A percentile compares a stretch with the other conserved stretches of the same genome.
Conservation (phyloP, 2,888 invertebrate genomes). For the Catocala nupta region DNA sequence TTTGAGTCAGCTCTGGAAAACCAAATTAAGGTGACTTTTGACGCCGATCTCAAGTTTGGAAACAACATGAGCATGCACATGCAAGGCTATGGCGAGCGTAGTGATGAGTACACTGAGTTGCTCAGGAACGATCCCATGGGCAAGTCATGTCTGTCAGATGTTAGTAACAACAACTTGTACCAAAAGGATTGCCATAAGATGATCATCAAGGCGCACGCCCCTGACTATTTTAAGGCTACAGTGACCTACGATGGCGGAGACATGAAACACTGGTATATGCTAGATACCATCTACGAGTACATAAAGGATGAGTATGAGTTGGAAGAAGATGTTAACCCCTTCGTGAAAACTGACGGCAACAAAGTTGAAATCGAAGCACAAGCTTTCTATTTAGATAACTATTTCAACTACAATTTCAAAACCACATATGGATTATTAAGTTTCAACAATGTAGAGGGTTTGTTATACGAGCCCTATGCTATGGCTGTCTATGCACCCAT, state of each 20-base stretch:
- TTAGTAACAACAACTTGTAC: constrained; percentile 85
- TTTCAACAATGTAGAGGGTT: constrained; percentile 58
- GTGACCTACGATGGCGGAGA: constrained; percentile 84
- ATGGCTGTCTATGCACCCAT: constrained; percentile 71
- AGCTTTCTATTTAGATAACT: constrained; percentile 76
- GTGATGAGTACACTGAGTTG: constrained; percentile 78
- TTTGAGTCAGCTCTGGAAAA: constrained; percentile 84
- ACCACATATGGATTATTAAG: constrained; percentile 78
- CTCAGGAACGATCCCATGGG: constrained; percentile 78
- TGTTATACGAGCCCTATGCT: constrained; percentile 19
- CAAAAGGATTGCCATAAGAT: constrained; percentile 87
- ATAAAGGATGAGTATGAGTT: constrained; percentile 62
- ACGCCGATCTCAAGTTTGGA: constrained; percentile 84
- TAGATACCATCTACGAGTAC: constrained; percentile 76
- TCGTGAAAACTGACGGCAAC: constrained; percentile 70
- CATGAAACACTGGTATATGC: constrained; percentile 68
- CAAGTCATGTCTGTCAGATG: constrained; percentile 83
- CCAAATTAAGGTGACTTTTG: constrained; percentile 79
- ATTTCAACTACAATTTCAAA: constrained; percentile 77
- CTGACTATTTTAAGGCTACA: constrained; percentile 82
- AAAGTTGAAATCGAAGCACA: constrained; percentile 81
- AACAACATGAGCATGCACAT: constrained; percentile 74
- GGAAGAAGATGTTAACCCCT: constrained; percentile 81
- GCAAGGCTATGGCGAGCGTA: constrained; percentile 81
- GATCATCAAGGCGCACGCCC: constrained; percentile 83